Evolutionary conservation across 1,140 invertebrate species (phyloP).

Genomic region (Aleiodes sp.): DNA sequence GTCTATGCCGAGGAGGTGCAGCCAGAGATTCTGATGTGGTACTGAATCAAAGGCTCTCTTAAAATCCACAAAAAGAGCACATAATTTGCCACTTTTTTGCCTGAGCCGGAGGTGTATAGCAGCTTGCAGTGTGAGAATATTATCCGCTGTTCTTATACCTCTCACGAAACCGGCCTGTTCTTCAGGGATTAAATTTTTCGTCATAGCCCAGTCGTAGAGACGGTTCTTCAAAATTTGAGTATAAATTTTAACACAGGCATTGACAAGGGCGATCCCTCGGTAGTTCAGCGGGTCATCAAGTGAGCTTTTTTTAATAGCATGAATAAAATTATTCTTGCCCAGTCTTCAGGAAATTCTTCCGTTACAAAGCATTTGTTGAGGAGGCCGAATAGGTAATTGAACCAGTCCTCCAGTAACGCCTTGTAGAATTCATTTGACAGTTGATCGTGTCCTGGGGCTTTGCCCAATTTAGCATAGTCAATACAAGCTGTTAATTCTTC

Average conservation of each 20-base stretch:
- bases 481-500: background rate
- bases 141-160: constrained; percentile 22
- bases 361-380: constrained; percentile 21
- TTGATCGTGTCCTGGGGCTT: constrained; percentile 4
- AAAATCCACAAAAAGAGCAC: constrained; percentile 31
- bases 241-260: constrained; percentile 32
- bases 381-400: background rate
- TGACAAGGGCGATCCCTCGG: constrained; percentile 26
- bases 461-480: background rate
- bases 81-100: constrained; percentile 29
- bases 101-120: constrained; percentile 23
- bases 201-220: constrained; percentile 30
- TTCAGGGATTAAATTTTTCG: constrained; percentile 33
- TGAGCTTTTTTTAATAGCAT: constrained; percentile 34
- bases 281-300: constrained; percentile 28
- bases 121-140: constrained; percentile 31
- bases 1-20: constrained; percentile 23
- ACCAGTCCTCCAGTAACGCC: constrained; percentile 22
- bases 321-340: constrained; percentile 15
- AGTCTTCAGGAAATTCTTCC: constrained; percentile 23
- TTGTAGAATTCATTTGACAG: constrained; percentile 22
- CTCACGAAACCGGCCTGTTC: constrained; percentile 36
- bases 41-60: constrained; percentile 35
- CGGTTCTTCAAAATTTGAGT: constrained; percentile 24
- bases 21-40: constrained; percentile 32